Evolutionary conservation across 2,888 invertebrate genomes (phyloP).

Genomic region (Buathra laborator): DNA sequence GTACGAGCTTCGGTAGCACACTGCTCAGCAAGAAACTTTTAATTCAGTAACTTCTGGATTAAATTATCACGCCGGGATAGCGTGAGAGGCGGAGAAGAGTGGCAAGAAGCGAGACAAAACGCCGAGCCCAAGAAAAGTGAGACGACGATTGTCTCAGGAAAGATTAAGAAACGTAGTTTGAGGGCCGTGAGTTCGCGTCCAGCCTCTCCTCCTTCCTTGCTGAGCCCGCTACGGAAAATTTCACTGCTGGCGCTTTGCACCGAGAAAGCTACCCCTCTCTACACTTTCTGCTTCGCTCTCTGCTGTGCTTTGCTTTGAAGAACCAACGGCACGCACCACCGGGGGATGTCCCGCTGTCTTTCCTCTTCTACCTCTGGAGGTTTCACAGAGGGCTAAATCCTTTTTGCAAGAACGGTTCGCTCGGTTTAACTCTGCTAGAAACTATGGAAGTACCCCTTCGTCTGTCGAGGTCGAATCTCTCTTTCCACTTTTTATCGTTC

Average conservation of each 20-base stretch:
- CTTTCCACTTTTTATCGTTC: slow-evolving; percentile 40
- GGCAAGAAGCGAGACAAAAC: slow-evolving; percentile 20
- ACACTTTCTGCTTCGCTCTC: slow-evolving; percentile 19
- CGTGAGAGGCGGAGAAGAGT: slow-evolving; percentile 26
- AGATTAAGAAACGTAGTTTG: slow-evolving; percentile 80
- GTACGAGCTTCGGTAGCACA: slow-evolving; percentile 69
- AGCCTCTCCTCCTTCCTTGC: slow-evolving; percentile 45
- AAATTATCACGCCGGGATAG: slow-evolving; percentile 82
- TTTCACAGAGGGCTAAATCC: slow-evolving; percentile 37
- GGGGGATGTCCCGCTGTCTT: slow-evolving; percentile 31
- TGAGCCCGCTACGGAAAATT: slow-evolving; percentile 33
- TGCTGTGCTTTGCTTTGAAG: slow-evolving; percentile 25
- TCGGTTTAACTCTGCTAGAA: slow-evolving; percentile 62
- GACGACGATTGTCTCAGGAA: slow-evolving; percentile 81
- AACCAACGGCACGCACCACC: slow-evolving; percentile 50
- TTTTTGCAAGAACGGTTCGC: slow-evolving; percentile 47
- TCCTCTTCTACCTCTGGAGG: slow-evolving; percentile 22
- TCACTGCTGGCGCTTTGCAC: slow-evolving; percentile 29
- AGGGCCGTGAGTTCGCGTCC: slow-evolving; percentile 59
- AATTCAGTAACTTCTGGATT: slow-evolving; percentile 84
- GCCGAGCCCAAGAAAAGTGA: slow-evolving; percentile 4
- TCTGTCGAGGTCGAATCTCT: slow-evolving; percentile 24
- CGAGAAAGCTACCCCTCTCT: slow-evolving; percentile 45
- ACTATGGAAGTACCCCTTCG: slow-evolving; percentile 26
- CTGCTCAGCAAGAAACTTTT: slow-evolving; percentile 83